Conservation (phyloP, 2,797 vertebrate genomes). For the Spatula versicolor region DNA sequence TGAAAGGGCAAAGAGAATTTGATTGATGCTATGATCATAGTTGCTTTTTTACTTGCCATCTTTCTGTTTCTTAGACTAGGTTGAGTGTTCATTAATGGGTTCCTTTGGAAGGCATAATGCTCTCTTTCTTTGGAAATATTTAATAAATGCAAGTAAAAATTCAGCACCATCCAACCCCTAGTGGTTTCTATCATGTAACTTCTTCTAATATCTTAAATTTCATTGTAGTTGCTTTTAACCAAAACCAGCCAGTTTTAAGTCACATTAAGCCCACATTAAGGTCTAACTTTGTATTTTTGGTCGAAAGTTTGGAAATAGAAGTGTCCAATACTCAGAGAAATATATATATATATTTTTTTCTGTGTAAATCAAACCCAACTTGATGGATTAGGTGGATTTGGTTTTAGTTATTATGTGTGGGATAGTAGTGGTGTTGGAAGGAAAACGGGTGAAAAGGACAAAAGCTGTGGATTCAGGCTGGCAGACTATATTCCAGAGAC, state of each 20-base stretch:
- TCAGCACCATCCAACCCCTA: not conserved
- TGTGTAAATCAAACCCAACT: conserved; percentile 14
- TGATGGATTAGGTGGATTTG: not conserved
- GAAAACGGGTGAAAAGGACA: not conserved
- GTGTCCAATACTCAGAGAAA: not conserved
- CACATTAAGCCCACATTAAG: conserved; percentile 25
- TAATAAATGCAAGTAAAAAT: conserved; percentile 57
- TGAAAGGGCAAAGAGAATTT: not conserved
- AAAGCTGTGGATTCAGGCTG: conserved; percentile 3
- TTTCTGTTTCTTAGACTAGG: not conserved
- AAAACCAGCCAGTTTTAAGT: conserved; percentile 41
- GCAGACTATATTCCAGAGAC: not conserved
- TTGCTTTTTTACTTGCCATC: not conserved
- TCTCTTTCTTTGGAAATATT: conserved; percentile 59
- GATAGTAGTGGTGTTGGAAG: not conserved
- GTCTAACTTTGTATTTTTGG: conserved; percentile 27
- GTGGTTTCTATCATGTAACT: conserved; percentile 52
- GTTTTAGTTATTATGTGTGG: not conserved
- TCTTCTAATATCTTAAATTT: conserved; percentile 36
- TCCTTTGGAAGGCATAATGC: conserved; percentile 31
- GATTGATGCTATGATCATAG: not conserved
- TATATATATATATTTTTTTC: not conserved
- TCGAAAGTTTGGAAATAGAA: conserved; percentile 12
- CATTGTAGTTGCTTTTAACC: conserved; percentile 52
- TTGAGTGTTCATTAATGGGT: conserved; percentile 6